Evolutionary conservation across 2,888 invertebrate genomes (phyloP), one percentile per base, ranked within the genome.

Genomic region (Heliconius ethilla): DNA sequence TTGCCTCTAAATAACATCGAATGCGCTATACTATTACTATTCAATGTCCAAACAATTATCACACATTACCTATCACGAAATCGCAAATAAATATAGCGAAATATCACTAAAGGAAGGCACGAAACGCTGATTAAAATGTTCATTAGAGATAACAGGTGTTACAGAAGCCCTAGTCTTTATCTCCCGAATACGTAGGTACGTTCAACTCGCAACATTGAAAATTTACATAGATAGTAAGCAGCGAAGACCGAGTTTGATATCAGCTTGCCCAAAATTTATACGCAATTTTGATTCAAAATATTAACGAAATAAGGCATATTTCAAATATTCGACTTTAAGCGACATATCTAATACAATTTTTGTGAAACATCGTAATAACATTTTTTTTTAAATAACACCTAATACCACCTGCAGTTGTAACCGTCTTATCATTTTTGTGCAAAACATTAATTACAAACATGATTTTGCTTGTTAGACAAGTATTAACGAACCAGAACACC

Each of bases 131-230:
- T 70, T 63, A 76, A 59, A 70, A 25, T 51, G 59, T 63, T 70
- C 18, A 78, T 72, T 70, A 63, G 22, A n/a, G 76, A 81, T 79
- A 79, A 72, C 59, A 67, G 45, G 27, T 62, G 51, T 62, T 37
- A 29, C 27, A 33, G 76, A 73, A 79, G 75, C 73, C 83, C 85
- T 83, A 82, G 85, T 87, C 86, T 86, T 82, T 90, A 90, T 91
- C 91, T 88, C 83, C 85, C 86, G 82, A 86, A 87, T 88, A 87
- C 86, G 89, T 40, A 69, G 67, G 67, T 89, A 84, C 91, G 83
- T 92, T 91, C 90, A 91, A 91, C 91, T 90, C 88, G 83, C 83
- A 86, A 87, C 85, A 87, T 85, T 82, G 86, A 85, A 86, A 85
- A 88, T 88, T 86, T 87, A 87, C 87, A 88, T 88, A 87, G 82